Conservation (phyloP, 2,888 invertebrate genomes). For the Hyles lineata region DNA sequence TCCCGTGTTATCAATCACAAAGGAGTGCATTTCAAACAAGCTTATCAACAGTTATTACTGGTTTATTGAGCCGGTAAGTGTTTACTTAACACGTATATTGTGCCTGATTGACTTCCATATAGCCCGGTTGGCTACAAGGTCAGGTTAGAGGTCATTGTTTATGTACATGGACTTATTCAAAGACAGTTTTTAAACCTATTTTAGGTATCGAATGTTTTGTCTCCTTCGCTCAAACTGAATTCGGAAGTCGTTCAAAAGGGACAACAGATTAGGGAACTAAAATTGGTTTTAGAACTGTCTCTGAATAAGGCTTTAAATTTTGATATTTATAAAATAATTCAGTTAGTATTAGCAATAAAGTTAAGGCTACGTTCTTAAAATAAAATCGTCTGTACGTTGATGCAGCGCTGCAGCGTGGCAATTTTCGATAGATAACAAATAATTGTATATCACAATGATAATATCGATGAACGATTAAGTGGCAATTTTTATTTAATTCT, state of each 20-base stretch:
- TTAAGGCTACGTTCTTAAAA: too few relatives aligned
- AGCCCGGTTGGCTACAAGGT: neutral
- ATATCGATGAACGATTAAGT: neutral
- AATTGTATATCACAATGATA: conserved; percentile 11
- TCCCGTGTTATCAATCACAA: conserved; percentile 57
- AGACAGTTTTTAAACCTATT: too few relatives aligned
- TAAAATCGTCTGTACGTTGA: neutral
- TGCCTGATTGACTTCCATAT: neutral
- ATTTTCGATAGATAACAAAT: neutral
- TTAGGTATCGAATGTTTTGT: too few relatives aligned
- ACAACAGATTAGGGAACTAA: too few relatives aligned
- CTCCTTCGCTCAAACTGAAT: too few relatives aligned
- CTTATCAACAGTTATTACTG: conserved; percentile 48
- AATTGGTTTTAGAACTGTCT: too few relatives aligned
- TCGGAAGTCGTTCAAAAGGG: too few relatives aligned
- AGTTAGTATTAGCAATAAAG: too few relatives aligned
- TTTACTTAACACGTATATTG: neutral
- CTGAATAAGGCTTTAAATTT: too few relatives aligned
- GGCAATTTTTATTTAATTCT: neutral
- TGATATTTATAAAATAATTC: neutral
- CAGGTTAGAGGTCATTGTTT: neutral
- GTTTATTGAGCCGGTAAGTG: conserved; percentile 40
- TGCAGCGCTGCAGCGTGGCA: neutral
- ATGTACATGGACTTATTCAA: neutral
- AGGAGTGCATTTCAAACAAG: conserved; percentile 54